Conservation (phyloP, 1,140 invertebrate genomes). For the Tetramorium simillimum region DNA sequence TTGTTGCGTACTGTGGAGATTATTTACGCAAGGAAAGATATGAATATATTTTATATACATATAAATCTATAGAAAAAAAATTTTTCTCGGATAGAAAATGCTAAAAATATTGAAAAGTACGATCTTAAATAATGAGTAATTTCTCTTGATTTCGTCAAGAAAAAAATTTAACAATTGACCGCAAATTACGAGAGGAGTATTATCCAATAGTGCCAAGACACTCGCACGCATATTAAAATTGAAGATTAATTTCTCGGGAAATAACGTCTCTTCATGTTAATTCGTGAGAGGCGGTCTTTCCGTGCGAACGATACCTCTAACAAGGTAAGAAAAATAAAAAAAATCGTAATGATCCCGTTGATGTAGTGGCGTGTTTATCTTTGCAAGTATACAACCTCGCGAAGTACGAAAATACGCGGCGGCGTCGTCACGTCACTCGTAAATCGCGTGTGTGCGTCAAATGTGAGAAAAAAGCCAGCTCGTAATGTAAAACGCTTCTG, state of each 20-base stretch:
- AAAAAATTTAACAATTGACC: background rate
- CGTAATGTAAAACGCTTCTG: slow-evolving; percentile 30
- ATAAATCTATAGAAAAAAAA: no score
- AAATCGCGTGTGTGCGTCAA: slow-evolving; percentile 23
- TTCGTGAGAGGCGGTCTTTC: background rate
- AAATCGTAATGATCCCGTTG: slow-evolving; percentile 22
- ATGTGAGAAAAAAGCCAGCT: slow-evolving; percentile 45
- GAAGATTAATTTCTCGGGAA: background rate
- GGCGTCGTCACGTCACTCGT: background rate
- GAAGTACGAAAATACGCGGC: background rate
- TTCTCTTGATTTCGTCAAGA: background rate
- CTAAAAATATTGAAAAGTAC: background rate
- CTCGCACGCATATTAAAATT: background rate
- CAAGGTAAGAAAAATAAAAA: slow-evolving; percentile 25
- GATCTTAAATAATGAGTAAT: background rate
- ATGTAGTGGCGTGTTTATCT: slow-evolving; percentile 3
- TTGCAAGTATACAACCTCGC: background rate
- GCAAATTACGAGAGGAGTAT: background rate
- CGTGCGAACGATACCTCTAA: background rate
- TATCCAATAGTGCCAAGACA: background rate
- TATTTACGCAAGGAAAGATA: no score
- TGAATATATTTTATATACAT: no score
- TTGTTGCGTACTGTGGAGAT: no score
- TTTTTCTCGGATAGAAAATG: background rate
- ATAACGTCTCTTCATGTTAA: background rate